A percentile compares a stretch with the other conserved stretches of the same genome.
These are phyloP conservation scores for Drosophila neotestacea DNA, from an alignment of 2,888 invertebrate species.

Conservation along the genomic window DNA sequence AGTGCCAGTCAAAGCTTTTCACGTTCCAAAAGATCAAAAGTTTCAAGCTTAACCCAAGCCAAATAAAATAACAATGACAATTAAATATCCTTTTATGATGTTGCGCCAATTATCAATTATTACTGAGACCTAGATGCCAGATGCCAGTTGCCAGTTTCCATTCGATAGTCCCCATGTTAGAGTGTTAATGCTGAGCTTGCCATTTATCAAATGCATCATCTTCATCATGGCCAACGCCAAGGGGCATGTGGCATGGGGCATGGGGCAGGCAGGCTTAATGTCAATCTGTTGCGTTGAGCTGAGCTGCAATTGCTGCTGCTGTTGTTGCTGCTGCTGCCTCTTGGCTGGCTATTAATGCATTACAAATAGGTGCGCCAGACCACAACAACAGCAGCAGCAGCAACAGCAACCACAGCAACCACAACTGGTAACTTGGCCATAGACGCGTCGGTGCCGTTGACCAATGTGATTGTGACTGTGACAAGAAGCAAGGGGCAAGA, in stretches of 20 bases:
- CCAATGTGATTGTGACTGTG: conserved; percentile 59
- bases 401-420: conserved; percentile 25
- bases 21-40: conserved; percentile 4
- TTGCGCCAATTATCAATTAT: conserved; percentile 47
- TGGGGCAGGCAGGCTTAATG: conserved; percentile 61
- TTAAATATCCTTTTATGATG: conserved; percentile 31
- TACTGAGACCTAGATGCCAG: conserved; percentile 30
- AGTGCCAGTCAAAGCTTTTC: not conserved
- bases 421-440: conserved; percentile 64
- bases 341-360: conserved; percentile 72
- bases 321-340: conserved; percentile 35
- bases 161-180: not conserved
- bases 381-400: conserved; percentile 33
- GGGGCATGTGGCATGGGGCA: conserved; percentile 26
- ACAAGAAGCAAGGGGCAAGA: conserved; percentile 11
- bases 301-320: conserved; percentile 36
- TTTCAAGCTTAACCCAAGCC: conserved; percentile 3
- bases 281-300: conserved; percentile 61
- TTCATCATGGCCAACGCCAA: conserved; percentile 49
- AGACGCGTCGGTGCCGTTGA: conserved; percentile 79
- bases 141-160: conserved; percentile 15
- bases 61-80: conserved; percentile 2
- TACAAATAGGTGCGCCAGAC: conserved; percentile 79
- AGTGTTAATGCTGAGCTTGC: conserved; percentile 56
- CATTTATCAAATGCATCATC: conserved; percentile 60